Percentiles rank a stretch among this genome's conserved stretches.
Evolutionary conservation across 2,888 invertebrate species (phyloP).

Genomic region (Nemurella pictetii): DNA sequence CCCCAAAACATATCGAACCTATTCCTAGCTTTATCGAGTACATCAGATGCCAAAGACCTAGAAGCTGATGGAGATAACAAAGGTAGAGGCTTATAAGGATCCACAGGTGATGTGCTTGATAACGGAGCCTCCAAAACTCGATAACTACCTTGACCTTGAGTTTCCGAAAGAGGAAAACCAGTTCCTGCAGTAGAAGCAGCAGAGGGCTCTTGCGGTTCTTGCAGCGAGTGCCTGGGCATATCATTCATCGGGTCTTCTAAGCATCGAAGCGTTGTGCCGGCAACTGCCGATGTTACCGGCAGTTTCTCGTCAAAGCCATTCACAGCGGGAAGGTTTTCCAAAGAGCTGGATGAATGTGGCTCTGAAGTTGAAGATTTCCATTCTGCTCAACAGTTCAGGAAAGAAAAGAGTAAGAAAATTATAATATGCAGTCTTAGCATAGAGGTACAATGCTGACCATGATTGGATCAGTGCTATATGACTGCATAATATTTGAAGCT

Average conservation of each 20-base stretch:
- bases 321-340: constrained; percentile 43
- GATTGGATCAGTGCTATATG: too few relatives aligned
- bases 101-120: constrained; percentile 19
- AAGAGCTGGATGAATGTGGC: constrained; percentile 45
- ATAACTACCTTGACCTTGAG: constrained; percentile 45
- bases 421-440: too few relatives aligned
- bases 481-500: too few relatives aligned
- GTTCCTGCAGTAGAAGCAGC: constrained; percentile 40
- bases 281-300: constrained; percentile 47
- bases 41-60: constrained; percentile 69
- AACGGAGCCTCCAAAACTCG: constrained; percentile 52
- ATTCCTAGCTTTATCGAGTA: constrained; percentile 78
- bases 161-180: constrained; percentile 39
- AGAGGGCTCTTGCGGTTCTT: constrained; percentile 43
- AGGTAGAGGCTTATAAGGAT: constrained; percentile 41
- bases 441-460: too few relatives aligned
- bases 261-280: constrained; percentile 57
- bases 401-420: too few relatives aligned
- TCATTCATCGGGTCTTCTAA: constrained; percentile 57
- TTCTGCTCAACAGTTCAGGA: too few relatives aligned
- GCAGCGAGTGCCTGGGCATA: constrained; percentile 15
- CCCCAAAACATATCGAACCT: constrained; percentile 85
- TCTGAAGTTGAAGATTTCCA: constrained; percentile 48
- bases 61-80: constrained; percentile 47
- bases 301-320: background rate